Evolutionary conservation across 2,888 invertebrate genomes (phyloP).

Genomic region (Hirtodrosophila confusa): DNA sequence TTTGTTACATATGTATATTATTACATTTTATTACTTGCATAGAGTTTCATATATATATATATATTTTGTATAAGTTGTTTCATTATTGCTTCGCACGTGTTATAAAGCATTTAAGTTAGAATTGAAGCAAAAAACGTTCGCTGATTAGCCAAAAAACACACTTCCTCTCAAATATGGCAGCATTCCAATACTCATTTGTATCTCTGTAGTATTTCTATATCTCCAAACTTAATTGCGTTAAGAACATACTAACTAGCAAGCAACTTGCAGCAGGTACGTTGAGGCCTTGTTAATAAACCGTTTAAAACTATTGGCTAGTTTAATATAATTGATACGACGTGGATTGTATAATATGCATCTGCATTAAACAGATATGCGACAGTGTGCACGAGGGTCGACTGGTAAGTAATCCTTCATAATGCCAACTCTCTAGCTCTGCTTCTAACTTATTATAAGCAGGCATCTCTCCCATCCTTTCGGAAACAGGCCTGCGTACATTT

Average conservation of each 20-base stretch:
- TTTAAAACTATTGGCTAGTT: conserved; percentile 67
- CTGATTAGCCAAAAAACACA: conserved; percentile 14
- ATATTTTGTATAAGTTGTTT: conserved; percentile 14
- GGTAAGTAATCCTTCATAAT: background rate
- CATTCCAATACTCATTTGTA: conserved; percentile 51
- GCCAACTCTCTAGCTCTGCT: too few relatives aligned
- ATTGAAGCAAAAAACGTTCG: conserved; percentile 52
- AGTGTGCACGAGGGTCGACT: conserved; percentile 7
- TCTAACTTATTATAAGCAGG: too few relatives aligned
- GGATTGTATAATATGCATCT: conserved; percentile 17
- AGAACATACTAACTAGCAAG: conserved; percentile 81
- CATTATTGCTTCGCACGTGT: conserved; percentile 44
- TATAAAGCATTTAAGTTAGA: conserved; percentile 64
- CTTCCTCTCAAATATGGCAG: conserved; percentile 49
- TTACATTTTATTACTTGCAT: conserved; percentile 31
- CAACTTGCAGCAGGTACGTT: conserved; percentile 82
- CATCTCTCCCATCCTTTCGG: too few relatives aligned
- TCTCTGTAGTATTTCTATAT: background rate
- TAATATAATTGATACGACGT: conserved; percentile 36
- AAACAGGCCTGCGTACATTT: too few relatives aligned
- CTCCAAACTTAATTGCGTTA: conserved; percentile 26
- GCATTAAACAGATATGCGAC: background rate
- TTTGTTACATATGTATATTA: conserved; percentile 18
- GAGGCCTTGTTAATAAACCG: conserved; percentile 78
- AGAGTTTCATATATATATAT: conserved; percentile 4